Evolutionary conservation across 2,888 invertebrate species (phyloP), one percentile per base, ranked within the genome.

Genomic region (Druceiella hillmani): DNA sequence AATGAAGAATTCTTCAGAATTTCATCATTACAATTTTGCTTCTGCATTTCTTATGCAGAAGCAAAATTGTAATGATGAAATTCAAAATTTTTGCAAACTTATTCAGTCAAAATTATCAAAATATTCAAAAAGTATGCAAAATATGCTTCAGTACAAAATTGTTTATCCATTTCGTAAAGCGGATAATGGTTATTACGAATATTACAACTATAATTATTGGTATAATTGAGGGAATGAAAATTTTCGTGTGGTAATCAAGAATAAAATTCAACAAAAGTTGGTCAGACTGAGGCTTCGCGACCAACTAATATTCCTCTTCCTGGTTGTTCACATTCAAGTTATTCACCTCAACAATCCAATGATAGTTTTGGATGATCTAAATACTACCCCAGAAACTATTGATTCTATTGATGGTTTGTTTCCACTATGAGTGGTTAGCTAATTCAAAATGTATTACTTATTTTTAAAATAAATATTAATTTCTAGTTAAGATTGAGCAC

Each of bases 71-170:
- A 24, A 35, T 29, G 28, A 17, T 35, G 35, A 28, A 35, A 29
- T 35, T 28, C 35, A 35, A 35, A 27, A 35, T 35, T 28, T 35
- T 35, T 35, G 35, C 35, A 35, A 35, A 35, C 29, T 25, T 25
- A 34, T 34, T 27, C 26, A 25, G 28, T 34, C 34, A 27, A 34
- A 34, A 27, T 34, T 34, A 34, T 12, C 25, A 34, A 34, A 34
- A 34, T 34, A 34, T 27, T 34, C 34, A 34, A 34, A 34, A 34
- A 34, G 27, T 34, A 34, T 27, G 26, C 34, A 34, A 34, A 34
- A 34, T 34, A 34, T 34, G 34, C 34, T 34, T 34, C 34, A 34
- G 34, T 34, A 34, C 34, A 10, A 34, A 27, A 27, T 26, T 34
- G 25, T 34, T 25, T 15, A 33, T 25, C 27, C 27, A 34, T 34